Base-by-base conservation (phyloP, 2,113 vertebrate genomes). In the Perca fluviatilis region DNA sequence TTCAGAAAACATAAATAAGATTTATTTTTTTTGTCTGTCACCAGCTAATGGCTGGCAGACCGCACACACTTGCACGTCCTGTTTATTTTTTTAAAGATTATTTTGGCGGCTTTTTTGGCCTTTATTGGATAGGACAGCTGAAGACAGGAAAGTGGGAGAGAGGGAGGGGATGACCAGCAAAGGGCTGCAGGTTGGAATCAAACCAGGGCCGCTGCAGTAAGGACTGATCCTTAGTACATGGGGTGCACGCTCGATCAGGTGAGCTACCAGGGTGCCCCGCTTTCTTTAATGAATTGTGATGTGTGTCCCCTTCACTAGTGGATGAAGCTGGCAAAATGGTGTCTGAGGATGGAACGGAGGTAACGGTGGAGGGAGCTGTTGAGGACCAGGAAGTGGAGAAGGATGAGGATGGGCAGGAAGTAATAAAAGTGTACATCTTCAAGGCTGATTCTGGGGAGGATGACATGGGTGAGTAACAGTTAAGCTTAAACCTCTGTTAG, bases 391-490 rank as follows among this genome's bases (percentile, higher is more conserved):
- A 96, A 49, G 97, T 98, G 90, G 95, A 96, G 91, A 97, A 97
- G 93, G 98, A 99, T 92, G 97, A 98, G 83, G 98, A 99, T 79
- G 97, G 97, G 73, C 96, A 98, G 94, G 98, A 99, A 94, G 97
- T 99, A 91, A 99, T 99, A 91, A 99, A 99, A 89, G 98, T 99
- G 85, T 99, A 99, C 95, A 99, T 99, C 95, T 99, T 99, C 95
- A 99, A 99, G 95, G 98, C 98, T 70, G 98, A 99, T 86, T 97
- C 97, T 43, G 98, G 98, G 80, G 97, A 99, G 84, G 98, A 99
- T 84, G 97, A 99, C 88, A 96, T 99, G 92, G 98, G 98, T 99
- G 94, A 96, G 97, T 86, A 12, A 23, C 21, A 43, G 12, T 79
- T 16, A 21, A 27, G 53, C 23, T 50, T 64, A 4, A 51, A 4